Conservation (phyloP, 2,888 invertebrate species). For the Pyrrhia umbra region DNA sequence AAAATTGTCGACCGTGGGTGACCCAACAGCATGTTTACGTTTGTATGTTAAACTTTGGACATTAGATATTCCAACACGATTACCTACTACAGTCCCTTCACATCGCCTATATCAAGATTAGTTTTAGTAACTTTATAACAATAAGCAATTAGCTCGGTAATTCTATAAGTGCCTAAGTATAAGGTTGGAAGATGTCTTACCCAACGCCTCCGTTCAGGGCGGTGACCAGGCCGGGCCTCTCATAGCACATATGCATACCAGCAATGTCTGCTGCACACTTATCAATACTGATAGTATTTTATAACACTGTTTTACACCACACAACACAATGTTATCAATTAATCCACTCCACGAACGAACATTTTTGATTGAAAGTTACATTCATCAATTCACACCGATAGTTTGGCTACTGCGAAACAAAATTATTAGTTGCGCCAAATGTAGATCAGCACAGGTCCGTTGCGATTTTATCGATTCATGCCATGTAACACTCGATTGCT, state of each 20-base stretch:
- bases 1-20: constrained; percentile 39
- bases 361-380: constrained; percentile 76
- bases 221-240: constrained; percentile 85
- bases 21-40: constrained; percentile 22
- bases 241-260: constrained; percentile 90
- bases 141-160: neutral
- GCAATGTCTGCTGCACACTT: constrained; percentile 75
- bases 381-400: constrained; percentile 62
- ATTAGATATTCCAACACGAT: constrained; percentile 9
- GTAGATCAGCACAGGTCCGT: constrained; percentile 57
- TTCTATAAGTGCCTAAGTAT: neutral
- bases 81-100: constrained; percentile 7
- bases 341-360: constrained; percentile 87
- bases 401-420: constrained; percentile 71
- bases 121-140: neutral
- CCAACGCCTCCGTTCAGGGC: constrained; percentile 86
- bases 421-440: constrained; percentile 71
- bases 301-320: constrained; percentile 54
- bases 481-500: constrained; percentile 71
- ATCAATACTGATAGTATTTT: constrained; percentile 67
- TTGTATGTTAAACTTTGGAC: constrained; percentile 31
- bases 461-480: constrained; percentile 62
- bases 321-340: constrained; percentile 63
- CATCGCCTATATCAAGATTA: neutral
- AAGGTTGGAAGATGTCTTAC: constrained; percentile 71